Percentiles rank a stretch among this genome's conserved stretches.
phyloP scores from a whole-genome alignment of 2,888 invertebrate genomes.

The Ennomos erosarius region DNA sequence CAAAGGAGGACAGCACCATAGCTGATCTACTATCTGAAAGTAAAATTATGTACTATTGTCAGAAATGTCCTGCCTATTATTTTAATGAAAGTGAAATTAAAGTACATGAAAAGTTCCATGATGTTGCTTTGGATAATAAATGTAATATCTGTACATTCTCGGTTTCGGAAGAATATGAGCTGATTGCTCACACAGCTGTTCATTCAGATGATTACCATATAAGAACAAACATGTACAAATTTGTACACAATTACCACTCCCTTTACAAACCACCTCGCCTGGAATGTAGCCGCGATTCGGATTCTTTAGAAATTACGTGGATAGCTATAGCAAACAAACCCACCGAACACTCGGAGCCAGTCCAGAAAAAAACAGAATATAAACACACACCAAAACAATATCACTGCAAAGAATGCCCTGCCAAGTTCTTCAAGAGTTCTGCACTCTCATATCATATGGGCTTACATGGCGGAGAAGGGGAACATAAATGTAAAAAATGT shows the following conservation, averaged over 20 bases:
- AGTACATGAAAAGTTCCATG: constrained; percentile 90
- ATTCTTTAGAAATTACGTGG: constrained; percentile 73
- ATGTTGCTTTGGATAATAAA: constrained; percentile 85
- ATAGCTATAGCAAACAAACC: constrained; percentile 66
- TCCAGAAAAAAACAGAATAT: constrained; percentile 58
- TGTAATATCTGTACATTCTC: constrained; percentile 93
- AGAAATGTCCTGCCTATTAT: constrained; percentile 93
- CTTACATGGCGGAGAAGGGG: constrained; percentile 87
- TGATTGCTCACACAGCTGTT: constrained; percentile 88
- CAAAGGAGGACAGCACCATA: constrained; percentile 55
- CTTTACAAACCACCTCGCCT: constrained; percentile 87
- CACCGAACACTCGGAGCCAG: constrained; percentile 54
- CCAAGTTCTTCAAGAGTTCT: constrained; percentile 89
- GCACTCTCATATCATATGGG: constrained; percentile 89
- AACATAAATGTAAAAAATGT: constrained; percentile 89
- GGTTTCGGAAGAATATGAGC: constrained; percentile 88
- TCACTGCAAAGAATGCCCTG: constrained; percentile 88
- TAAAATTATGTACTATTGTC: constrained; percentile 89
- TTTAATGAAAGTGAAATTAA: constrained; percentile 90
- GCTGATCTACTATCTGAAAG: constrained; percentile 59
- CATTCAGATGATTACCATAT: constrained; percentile 93
- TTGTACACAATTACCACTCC: constrained; percentile 87
- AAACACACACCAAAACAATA: constrained; percentile 74
- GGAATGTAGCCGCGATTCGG: constrained; percentile 66
- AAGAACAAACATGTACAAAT: constrained; percentile 88